These are phyloP conservation scores for Tenthredo scrophulariae DNA, from an alignment of 2,888 invertebrate genomes.

Conservation along the genomic window DNA sequence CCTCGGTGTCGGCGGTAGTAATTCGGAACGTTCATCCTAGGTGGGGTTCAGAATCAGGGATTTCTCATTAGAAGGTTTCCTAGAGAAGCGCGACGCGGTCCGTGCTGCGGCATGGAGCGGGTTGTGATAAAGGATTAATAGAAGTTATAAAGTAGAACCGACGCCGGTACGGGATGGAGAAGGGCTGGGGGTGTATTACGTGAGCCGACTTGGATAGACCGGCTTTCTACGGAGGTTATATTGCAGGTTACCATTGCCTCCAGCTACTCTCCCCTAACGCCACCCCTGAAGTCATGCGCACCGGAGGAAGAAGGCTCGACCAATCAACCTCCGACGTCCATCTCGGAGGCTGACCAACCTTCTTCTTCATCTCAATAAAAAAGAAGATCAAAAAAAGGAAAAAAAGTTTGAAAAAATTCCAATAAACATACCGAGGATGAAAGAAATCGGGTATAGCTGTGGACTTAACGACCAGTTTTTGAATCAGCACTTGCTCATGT, in stretches of 20 bases:
- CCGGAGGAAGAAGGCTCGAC: constrained; percentile 69
- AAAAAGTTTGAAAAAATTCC: not conserved
- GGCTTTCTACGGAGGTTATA: constrained; percentile 76
- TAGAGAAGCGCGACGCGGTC: not conserved
- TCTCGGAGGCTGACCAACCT: constrained; percentile 76
- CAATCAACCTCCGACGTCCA: constrained; percentile 78
- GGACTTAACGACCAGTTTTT: not conserved
- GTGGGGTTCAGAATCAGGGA: not conserved
- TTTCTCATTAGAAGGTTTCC: constrained; percentile 44
- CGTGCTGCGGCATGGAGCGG: not conserved
- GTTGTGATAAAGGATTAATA: constrained; percentile 75
- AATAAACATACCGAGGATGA: not conserved
- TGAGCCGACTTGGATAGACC: constrained; percentile 78
- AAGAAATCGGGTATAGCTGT: not conserved
- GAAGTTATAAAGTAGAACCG: constrained; percentile 79
- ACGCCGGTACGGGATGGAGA: constrained; percentile 56
- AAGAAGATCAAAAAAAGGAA: constrained; percentile 44
- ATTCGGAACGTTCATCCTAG: not conserved
- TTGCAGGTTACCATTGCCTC: constrained; percentile 75
- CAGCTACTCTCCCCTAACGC: constrained; percentile 7
- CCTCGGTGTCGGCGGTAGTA: not conserved
- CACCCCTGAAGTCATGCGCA: constrained; percentile 71
- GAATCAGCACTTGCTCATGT: not conserved
- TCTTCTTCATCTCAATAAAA: constrained; percentile 66
- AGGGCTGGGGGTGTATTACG: constrained; percentile 77